phyloP scores from a whole-genome alignment of 2,113 vertebrate genomes.

The Phrynosoma platyrhinos region DNA sequence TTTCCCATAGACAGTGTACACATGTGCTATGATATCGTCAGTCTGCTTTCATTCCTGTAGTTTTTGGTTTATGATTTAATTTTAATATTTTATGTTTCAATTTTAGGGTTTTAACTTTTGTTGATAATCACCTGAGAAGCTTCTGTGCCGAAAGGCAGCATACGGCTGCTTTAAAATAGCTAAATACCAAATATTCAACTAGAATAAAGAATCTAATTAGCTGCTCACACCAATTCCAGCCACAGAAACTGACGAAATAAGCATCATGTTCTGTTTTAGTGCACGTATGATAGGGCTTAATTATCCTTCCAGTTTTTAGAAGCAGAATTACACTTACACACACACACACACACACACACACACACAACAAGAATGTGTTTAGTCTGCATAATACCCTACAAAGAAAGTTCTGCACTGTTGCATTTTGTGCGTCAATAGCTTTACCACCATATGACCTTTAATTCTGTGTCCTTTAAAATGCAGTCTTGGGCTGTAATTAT shows the following conservation, averaged over 20 bases:
- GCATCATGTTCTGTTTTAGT: not conserved
- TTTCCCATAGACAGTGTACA: too few relatives aligned
- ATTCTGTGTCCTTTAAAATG: constrained; percentile 1
- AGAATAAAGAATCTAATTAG: not conserved
- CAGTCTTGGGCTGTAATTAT: constrained; percentile 2
- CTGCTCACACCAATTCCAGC: not conserved
- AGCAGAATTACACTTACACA: not conserved
- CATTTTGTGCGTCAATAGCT: not conserved
- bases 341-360: too few relatives aligned
- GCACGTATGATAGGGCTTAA: not conserved
- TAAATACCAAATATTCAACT: not conserved
- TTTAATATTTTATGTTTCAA: too few relatives aligned
- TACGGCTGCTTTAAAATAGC: too few relatives aligned
- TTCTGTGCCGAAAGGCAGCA: not conserved
- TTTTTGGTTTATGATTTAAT: too few relatives aligned
- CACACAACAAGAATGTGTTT: not conserved
- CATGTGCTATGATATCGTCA: not conserved
- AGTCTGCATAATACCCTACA: not conserved
- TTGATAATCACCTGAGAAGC: not conserved
- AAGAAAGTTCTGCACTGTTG: not conserved
- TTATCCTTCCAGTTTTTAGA: not conserved
- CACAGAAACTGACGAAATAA: not conserved
- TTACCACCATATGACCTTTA: not conserved
- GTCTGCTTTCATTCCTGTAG: not conserved
- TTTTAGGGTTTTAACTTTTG: not conserved